phyloP scores from a whole-genome alignment of 1,140 invertebrate genomes.

The Contarinia nasturtii region DNA sequence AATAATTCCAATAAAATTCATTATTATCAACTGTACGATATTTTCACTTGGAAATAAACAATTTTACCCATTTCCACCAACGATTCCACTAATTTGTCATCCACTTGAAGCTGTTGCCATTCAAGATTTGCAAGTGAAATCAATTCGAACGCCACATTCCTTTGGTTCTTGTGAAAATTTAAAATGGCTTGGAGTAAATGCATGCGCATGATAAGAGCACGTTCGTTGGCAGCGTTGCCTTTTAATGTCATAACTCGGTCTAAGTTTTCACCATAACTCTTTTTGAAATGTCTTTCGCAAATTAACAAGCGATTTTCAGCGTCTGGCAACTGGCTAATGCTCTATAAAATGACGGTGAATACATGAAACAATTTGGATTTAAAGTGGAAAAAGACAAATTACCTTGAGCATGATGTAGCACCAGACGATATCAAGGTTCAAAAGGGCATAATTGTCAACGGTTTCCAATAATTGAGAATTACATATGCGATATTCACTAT shows the following conservation, averaged over 20 bases:
- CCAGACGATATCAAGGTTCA: conserved; percentile 70
- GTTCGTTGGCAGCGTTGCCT: conserved; percentile 45
- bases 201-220: conserved; percentile 49
- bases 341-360: conserved; percentile 16
- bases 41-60: background rate
- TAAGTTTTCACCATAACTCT: conserved; percentile 49
- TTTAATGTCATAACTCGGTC: conserved; percentile 47
- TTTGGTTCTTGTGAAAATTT: conserved; percentile 48
- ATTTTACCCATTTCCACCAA: conserved; percentile 33
- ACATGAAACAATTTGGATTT: background rate
- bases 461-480: conserved; percentile 39
- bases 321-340: conserved; percentile 47
- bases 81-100: conserved; percentile 29
- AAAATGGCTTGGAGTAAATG: conserved; percentile 61
- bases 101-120: conserved; percentile 36
- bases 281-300: conserved; percentile 43
- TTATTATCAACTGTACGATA: background rate
- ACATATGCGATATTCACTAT: conserved; percentile 49
- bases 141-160: conserved; percentile 32
- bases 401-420: conserved; percentile 49
- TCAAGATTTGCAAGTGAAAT: conserved; percentile 38
- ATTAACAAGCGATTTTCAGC: conserved; percentile 39
- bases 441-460: conserved; percentile 63
- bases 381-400: background rate
- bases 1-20: background rate